Percentiles rank a stretch among this genome's conserved stretches.
These are phyloP conservation scores for Macrotus californicus DNA, from an alignment of 2,113 vertebrate genomes.

Conservation along the genomic window DNA sequence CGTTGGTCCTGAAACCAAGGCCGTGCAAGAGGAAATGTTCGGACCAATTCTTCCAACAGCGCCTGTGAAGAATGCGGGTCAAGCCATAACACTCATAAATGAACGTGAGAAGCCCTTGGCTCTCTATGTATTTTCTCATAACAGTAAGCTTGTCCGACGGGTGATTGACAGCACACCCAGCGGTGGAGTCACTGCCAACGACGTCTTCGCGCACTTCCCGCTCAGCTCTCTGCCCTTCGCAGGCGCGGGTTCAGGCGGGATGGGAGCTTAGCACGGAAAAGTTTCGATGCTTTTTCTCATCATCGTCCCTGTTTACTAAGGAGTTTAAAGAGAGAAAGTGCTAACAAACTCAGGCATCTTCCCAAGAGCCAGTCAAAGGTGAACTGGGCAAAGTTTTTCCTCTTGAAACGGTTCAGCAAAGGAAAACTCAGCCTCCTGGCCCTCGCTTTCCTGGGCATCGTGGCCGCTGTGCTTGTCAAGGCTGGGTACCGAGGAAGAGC, in stretches of 20 bases:
- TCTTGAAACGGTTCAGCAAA: conserved; percentile 75
- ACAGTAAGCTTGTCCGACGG: too few species aligned
- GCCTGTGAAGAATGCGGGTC: too few species aligned
- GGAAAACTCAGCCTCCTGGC: conserved; percentile 67
- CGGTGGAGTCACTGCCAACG: too few species aligned
- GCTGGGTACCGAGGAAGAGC: conserved; percentile 34
- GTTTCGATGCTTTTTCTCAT: conserved; percentile 91
- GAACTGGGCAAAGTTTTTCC: conserved; percentile 80
- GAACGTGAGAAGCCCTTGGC: too few species aligned
- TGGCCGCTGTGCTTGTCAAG: conserved; percentile 77
- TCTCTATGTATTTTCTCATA: too few species aligned
- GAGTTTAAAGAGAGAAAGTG: conserved; percentile 83
- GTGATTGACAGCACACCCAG: too few species aligned
- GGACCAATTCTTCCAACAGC: too few species aligned
- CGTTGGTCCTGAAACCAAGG: too few species aligned
- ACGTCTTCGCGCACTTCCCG: too few species aligned
- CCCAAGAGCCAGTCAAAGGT: conserved; percentile 83
- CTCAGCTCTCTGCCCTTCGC: too few species aligned
- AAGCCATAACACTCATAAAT: too few species aligned
- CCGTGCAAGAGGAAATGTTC: too few species aligned
- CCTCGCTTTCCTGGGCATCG: conserved; percentile 73
- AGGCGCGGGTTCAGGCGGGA: conserved; percentile 93
- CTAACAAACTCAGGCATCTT: conserved; percentile 84
- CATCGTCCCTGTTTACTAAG: conserved; percentile 86
- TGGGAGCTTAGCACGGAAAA: conserved; percentile 89